These are phyloP conservation scores for Arothron firmamentum DNA, from an alignment of 2,113 vertebrate species.

Conservation along the genomic window DNA sequence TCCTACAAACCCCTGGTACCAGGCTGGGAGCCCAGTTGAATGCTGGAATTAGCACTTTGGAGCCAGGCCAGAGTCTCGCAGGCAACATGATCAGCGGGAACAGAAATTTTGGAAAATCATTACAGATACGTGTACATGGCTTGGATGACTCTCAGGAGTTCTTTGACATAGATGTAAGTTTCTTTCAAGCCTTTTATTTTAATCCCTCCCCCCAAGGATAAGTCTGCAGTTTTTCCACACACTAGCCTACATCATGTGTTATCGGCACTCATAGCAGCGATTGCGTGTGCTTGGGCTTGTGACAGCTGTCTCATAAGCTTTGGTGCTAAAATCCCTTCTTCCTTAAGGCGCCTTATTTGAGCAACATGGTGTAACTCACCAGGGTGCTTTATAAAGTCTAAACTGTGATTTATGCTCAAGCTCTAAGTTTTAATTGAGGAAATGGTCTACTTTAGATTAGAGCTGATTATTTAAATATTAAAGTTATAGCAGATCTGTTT, in stretches of 20 bases:
- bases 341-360: conserved; percentile 63
- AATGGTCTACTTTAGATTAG: background rate
- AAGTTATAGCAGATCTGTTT: background rate
- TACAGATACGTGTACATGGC: conserved; percentile 80
- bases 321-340: conserved; percentile 66
- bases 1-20: conserved; percentile 84
- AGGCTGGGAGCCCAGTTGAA: conserved; percentile 82
- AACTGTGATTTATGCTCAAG: conserved; percentile 26
- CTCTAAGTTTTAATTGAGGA: background rate
- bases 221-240: conserved; percentile 28
- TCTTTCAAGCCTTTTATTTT: background rate
- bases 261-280: background rate
- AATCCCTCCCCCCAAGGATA: conserved; percentile 1
- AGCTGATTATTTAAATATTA: too few species aligned
- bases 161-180: conserved; percentile 84
- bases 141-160: conserved; percentile 84
- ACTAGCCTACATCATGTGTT: conserved; percentile 10
- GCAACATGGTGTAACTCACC: conserved; percentile 43
- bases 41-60: conserved; percentile 85
- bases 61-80: conserved; percentile 80
- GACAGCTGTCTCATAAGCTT: conserved; percentile 72
- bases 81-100: conserved; percentile 54
- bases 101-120: conserved; percentile 52
- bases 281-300: conserved; percentile 43
- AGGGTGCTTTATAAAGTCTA: conserved; percentile 27